Percentiles rank a stretch among this genome's conserved stretches.
Evolutionary conservation across 1,140 invertebrate genomes (phyloP).

Genomic region (Lycorma delicatula): DNA sequence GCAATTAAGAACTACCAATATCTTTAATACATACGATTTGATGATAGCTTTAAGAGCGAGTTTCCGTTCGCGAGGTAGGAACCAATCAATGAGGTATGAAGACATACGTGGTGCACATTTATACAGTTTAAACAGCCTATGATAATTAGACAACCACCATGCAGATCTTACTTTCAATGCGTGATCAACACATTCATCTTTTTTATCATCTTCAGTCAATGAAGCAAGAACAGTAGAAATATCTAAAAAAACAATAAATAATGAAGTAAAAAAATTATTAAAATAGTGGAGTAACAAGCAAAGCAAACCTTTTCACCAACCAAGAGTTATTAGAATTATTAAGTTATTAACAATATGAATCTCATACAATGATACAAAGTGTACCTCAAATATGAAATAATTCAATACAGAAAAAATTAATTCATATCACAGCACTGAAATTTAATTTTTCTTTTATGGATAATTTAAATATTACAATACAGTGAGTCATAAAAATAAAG

Average conservation of each 20-base stretch:
- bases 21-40: constrained; percentile 85
- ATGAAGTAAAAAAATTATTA: constrained; percentile 6
- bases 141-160: constrained; percentile 86
- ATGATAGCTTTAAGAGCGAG: constrained; percentile 82
- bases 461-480: too few relatives aligned
- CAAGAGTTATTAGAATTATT: too few relatives aligned
- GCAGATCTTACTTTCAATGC: constrained; percentile 79
- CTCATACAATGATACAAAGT: too few relatives aligned
- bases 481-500: too few relatives aligned
- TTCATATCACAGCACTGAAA: too few relatives aligned
- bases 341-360: too few relatives aligned
- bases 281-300: too few relatives aligned
- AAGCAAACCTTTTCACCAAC: too few relatives aligned
- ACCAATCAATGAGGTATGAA: constrained; percentile 96
- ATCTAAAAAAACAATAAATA: constrained; percentile 58
- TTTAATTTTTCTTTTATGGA: too few relatives aligned
- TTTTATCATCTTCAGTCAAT: constrained; percentile 65
- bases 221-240: constrained; percentile 81
- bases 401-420: too few relatives aligned
- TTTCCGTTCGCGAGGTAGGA: constrained; percentile 86
- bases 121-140: constrained; percentile 87
- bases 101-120: constrained; percentile 83
- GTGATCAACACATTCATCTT: constrained; percentile 76
- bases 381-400: too few relatives aligned
- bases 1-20: background rate